These are phyloP conservation scores for Theonella swinhoei DNA, from an alignment of 37 sponge, comb jelly and placozoan species.

Conservation along the genomic window DNA sequence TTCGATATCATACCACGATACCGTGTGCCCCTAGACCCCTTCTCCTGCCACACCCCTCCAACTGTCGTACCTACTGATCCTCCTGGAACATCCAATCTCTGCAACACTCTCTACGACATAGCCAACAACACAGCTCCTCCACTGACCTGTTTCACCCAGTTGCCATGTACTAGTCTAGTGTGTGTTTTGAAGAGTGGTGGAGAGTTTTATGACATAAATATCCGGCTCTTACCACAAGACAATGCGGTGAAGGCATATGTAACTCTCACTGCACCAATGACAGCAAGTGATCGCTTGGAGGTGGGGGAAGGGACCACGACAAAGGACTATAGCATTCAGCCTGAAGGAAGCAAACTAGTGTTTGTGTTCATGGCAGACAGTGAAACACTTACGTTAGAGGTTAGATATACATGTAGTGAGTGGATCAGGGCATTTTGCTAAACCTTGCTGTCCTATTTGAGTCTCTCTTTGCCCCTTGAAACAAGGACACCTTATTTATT, in stretches of 20 bases:
- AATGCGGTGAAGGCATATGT: neutral
- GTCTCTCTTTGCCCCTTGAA: too few relatives aligned
- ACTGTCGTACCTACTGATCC: neutral
- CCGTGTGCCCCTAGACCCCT: constrained; percentile 6
- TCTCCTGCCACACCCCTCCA: neutral
- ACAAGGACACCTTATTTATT: too few relatives aligned
- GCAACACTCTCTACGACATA: neutral
- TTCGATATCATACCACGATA: neutral
- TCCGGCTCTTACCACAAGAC: neutral
- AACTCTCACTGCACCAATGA: too few relatives aligned
- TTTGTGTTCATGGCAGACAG: too few relatives aligned
- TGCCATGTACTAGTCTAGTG: neutral
- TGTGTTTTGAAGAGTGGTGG: neutral
- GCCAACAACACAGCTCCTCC: neutral
- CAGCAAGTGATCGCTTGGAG: too few relatives aligned
- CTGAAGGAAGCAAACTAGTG: too few relatives aligned
- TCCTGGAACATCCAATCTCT: neutral
- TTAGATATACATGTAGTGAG: too few relatives aligned
- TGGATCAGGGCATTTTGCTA: too few relatives aligned
- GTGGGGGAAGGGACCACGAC: too few relatives aligned
- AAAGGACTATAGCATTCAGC: too few relatives aligned
- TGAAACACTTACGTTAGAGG: too few relatives aligned
- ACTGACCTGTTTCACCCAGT: neutral
- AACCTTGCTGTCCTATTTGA: too few relatives aligned
- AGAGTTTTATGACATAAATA: neutral